A percentile compares a stretch with the other conserved stretches of the same genome.
phyloP scores from a whole-genome alignment of 2,113 vertebrate species.

The Psittacus erithacus region DNA sequence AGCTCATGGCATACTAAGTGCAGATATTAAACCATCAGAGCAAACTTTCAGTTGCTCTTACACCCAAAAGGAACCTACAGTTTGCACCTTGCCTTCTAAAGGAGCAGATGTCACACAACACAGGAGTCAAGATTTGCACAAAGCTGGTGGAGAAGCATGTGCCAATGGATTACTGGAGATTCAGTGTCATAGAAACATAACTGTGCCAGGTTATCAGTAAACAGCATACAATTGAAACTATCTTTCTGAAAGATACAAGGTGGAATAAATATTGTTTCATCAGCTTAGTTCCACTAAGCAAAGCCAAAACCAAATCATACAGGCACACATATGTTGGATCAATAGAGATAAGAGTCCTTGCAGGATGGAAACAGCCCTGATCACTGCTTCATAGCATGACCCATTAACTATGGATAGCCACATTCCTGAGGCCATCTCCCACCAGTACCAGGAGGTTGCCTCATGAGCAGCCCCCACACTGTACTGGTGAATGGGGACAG shows the following conservation, averaged over 20 bases:
- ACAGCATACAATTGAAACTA: background rate
- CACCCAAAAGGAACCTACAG: background rate
- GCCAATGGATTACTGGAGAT: too few relatives aligned
- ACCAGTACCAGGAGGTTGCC: background rate
- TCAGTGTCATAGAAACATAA: background rate
- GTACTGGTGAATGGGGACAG: too few relatives aligned
- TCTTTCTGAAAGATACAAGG: background rate
- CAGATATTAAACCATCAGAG: background rate
- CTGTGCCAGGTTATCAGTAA: background rate
- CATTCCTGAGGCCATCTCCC: background rate
- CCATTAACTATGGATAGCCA: background rate
- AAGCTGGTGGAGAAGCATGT: accelerated
- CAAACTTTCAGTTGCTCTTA: background rate
- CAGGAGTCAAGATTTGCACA: background rate
- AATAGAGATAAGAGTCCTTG: background rate
- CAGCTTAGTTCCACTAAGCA: background rate
- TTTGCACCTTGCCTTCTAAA: background rate
- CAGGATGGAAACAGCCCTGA: background rate
- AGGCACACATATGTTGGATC: background rate
- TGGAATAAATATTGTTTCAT: background rate
- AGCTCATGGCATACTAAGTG: background rate
- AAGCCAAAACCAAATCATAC: background rate
- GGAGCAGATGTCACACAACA: background rate
- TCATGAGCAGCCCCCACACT: accelerated
- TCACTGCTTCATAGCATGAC: accelerated